Conservation (phyloP, 2,888 invertebrate species). For the Octonoba sinensis region DNA sequence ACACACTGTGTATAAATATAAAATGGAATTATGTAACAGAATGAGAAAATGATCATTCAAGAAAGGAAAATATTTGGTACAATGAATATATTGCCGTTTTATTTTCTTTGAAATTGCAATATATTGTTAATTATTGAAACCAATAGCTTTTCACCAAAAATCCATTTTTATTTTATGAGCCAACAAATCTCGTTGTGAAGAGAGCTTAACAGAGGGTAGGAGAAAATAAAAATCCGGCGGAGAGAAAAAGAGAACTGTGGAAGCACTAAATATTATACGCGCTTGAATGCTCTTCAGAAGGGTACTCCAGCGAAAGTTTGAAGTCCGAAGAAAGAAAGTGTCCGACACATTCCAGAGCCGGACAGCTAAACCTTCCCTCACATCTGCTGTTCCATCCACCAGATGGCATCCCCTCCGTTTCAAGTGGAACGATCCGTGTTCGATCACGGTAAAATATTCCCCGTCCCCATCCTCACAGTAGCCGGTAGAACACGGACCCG, state of each 20-base stretch:
- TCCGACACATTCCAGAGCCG: constrained; percentile 2
- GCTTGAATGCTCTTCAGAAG: background rate
- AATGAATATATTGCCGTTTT: too few relatives aligned
- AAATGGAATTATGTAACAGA: too few relatives aligned
- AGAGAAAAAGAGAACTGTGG: background rate
- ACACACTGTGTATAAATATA: too few relatives aligned
- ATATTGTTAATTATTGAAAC: too few relatives aligned
- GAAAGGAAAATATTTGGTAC: too few relatives aligned
- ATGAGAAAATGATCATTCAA: too few relatives aligned
- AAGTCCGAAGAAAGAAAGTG: background rate
- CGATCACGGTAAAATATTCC: constrained; percentile 43
- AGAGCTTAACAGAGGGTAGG: background rate
- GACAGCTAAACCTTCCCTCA: constrained; percentile 21
- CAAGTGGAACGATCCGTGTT: constrained; percentile 33
- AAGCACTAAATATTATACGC: background rate
- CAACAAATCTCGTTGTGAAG: too few relatives aligned
- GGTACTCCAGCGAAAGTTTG: background rate
- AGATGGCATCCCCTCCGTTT: constrained; percentile 40
- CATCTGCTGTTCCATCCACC: constrained; percentile 18
- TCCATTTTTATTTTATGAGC: too few relatives aligned
- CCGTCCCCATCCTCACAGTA: constrained; percentile 35
- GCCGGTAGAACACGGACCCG: constrained; percentile 33
- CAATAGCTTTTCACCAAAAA: too few relatives aligned
- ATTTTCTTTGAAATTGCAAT: too few relatives aligned
- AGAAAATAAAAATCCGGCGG: background rate